Conservation (phyloP, 1,140 invertebrate genomes). For the Pseudobourletiella spinata region DNA sequence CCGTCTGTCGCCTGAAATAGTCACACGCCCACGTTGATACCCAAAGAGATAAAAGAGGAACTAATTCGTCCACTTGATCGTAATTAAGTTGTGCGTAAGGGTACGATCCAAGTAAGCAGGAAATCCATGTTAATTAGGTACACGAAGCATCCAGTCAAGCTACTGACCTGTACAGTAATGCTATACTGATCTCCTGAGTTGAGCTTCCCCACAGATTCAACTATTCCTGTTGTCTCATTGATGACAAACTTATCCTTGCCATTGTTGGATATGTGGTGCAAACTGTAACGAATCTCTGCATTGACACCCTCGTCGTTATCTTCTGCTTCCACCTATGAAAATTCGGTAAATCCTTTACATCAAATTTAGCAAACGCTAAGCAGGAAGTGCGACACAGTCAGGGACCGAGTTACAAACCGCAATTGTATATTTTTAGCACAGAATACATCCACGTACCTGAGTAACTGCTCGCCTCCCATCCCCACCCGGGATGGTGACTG, state of each 20-base stretch:
- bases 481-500: slow-evolving; percentile 62
- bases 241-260: slow-evolving; percentile 75
- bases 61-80: no score
- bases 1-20: slow-evolving; percentile 43
- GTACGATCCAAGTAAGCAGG: no score
- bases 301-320: slow-evolving; percentile 79
- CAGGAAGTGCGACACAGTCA: no score
- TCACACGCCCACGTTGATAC: not conserved
- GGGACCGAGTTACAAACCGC: no score
- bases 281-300: slow-evolving; percentile 67
- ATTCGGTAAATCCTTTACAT: no score
- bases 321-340: slow-evolving; percentile 60
- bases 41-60: no score
- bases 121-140: not conserved
- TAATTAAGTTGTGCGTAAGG: no score
- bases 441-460: slow-evolving; percentile 52
- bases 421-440: no score
- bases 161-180: slow-evolving; percentile 76
- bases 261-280: slow-evolving; percentile 83
- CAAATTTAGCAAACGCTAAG: no score
- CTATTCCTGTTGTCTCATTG: slow-evolving; percentile 63
- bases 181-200: slow-evolving; percentile 79
- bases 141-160: no score
- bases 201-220: slow-evolving; percentile 56
- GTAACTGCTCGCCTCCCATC: slow-evolving; percentile 64